Conservation (phyloP, 2,888 invertebrate genomes). For the Drosophila formosana region DNA sequence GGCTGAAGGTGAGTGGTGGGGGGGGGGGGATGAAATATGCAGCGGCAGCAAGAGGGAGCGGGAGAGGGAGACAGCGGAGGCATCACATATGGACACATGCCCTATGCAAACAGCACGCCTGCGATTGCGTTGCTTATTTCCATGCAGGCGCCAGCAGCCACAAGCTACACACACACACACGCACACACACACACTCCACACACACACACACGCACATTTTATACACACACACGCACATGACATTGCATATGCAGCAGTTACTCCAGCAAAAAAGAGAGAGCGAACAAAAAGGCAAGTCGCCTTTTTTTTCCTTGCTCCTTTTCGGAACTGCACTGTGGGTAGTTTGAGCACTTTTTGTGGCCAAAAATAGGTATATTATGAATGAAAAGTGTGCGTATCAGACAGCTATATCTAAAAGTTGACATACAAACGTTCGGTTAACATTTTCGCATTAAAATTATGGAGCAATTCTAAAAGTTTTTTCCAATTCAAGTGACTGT, state of each 20-base stretch:
- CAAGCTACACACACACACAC: constrained; percentile 1
- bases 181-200: background rate
- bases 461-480: no score
- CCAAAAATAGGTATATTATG: no score
- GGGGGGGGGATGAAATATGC: background rate
- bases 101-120: background rate
- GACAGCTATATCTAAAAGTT: no score
- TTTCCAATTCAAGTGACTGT: no score
- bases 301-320: constrained; percentile 1
- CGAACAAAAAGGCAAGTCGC: background rate
- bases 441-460: no score
- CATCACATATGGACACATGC: background rate
- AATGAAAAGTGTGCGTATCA: no score
- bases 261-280: background rate
- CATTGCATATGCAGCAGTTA: constrained; percentile 33
- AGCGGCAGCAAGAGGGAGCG: background rate
- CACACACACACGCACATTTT: background rate
- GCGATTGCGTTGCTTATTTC: constrained; percentile 34
- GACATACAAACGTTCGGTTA: no score
- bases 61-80: background rate
- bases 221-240: background rate
- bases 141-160: constrained; percentile 46
- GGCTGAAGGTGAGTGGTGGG: no score
- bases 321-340: constrained; percentile 17
- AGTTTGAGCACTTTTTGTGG: no score